phyloP scores from a whole-genome alignment of 2,113 vertebrate species.

The Trachemys scripta region DNA sequence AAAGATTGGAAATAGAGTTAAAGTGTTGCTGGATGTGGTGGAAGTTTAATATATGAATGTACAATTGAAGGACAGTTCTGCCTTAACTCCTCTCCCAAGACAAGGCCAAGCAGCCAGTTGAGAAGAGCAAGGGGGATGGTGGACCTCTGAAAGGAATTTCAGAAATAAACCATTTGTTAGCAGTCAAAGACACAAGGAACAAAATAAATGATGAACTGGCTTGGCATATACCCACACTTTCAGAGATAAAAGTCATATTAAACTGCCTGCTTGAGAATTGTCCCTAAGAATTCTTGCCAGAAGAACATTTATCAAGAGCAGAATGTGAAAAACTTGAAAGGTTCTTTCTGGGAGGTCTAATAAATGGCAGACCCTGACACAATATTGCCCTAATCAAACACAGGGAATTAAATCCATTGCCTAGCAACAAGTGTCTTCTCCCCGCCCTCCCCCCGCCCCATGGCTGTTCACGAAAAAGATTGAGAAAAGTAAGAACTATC shows the following conservation, averaged over 20 bases:
- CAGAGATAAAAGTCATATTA: neutral
- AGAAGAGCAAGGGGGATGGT: neutral
- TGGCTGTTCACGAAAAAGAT: neutral
- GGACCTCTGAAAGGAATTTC: neutral
- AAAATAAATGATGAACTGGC: neutral
- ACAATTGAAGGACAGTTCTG: no score
- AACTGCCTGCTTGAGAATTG: neutral
- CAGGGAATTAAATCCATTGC: neutral
- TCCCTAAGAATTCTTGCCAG: neutral
- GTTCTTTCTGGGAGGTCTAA: neutral
- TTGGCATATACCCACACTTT: neutral
- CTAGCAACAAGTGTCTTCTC: neutral
- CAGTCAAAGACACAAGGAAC: neutral
- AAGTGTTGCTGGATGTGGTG: no score
- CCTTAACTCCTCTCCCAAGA: neutral
- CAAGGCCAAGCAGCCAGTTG: no score
- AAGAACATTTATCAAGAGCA: neutral
- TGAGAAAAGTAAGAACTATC: neutral
- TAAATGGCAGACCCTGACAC: neutral
- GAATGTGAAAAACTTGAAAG: neutral
- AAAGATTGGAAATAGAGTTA: no score
- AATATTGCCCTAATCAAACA: neutral
- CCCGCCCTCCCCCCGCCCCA: neutral
- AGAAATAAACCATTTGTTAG: neutral
- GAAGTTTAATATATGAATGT: no score